A percentile compares a stretch with the other conserved stretches of the same genome.
Conservation (phyloP, 2,888 invertebrate species). For the Salpingus planirostris region DNA sequence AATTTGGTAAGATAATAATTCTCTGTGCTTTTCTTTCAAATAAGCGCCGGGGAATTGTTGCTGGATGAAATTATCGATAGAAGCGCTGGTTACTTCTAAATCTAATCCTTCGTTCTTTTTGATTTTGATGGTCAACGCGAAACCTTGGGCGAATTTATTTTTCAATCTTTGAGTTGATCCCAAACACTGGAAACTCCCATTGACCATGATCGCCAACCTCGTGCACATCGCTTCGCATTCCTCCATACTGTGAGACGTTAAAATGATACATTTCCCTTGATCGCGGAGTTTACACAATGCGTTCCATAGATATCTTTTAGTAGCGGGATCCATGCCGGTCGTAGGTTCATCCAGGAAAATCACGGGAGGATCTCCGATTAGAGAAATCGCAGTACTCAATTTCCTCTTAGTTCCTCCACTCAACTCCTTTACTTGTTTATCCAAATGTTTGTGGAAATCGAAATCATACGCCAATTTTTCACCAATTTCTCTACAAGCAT, state of each 20-base stretch:
- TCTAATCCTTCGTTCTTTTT: constrained; percentile 23
- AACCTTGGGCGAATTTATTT: constrained; percentile 63
- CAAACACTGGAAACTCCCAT: constrained; percentile 69
- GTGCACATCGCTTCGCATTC: constrained; percentile 81
- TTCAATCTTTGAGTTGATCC: constrained; percentile 77
- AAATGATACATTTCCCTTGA: constrained; percentile 63
- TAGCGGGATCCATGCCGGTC: constrained; percentile 64
- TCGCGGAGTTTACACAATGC: constrained; percentile 59
- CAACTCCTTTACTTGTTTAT: constrained; percentile 30
- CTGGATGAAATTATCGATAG: constrained; percentile 28
- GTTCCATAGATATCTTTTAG: constrained; percentile 73
- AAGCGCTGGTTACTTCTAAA: constrained; percentile 14
- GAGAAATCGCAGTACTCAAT: constrained; percentile 43
- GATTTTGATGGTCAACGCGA: constrained; percentile 40
- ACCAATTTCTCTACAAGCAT: constrained; percentile 30
- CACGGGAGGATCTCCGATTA: constrained; percentile 44
- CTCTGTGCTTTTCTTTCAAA: constrained; percentile 60
- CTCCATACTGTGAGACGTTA: constrained; percentile 84
- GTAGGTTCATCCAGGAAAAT: constrained; percentile 39
- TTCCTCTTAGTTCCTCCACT: constrained; percentile 47
- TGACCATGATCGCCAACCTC: constrained; percentile 77
- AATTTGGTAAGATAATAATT: constrained; percentile 64
- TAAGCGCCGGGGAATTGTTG: constrained; percentile 31
- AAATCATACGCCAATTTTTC: constrained; percentile 38
- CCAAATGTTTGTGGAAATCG: constrained; percentile 36